These are phyloP conservation scores for Drosophila serrata DNA, from an alignment of 1,140 invertebrate species.

Conservation along the genomic window DNA sequence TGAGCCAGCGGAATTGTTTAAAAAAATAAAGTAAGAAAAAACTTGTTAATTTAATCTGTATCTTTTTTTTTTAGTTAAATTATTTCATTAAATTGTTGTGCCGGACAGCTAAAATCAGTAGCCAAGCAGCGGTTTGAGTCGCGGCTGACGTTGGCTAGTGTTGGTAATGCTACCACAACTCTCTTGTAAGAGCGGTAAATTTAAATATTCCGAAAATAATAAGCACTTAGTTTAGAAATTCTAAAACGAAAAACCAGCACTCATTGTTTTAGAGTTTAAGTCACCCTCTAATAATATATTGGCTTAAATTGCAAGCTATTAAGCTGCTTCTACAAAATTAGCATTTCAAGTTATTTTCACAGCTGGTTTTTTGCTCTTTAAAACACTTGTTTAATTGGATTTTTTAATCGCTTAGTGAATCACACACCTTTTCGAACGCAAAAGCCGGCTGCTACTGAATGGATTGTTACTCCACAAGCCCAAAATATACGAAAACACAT, in stretches of 20 bases:
- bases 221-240: not conserved
- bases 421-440: constrained; percentile 59
- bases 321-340: constrained; percentile 9
- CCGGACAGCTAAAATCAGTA: too few relatives aligned
- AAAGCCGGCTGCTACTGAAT: constrained; percentile 58
- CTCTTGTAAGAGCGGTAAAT: not conserved
- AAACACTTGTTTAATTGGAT: constrained; percentile 18
- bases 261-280: not conserved
- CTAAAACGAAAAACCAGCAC: not conserved
- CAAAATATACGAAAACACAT: constrained; percentile 28
- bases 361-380: constrained; percentile 13
- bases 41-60: too few relatives aligned
- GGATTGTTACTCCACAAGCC: constrained; percentile 7
- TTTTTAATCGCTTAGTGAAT: constrained; percentile 12
- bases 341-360: constrained; percentile 23
- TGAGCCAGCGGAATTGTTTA: too few relatives aligned
- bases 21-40: too few relatives aligned
- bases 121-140: too few relatives aligned
- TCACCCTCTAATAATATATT: not conserved
- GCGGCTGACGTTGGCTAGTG: not conserved
- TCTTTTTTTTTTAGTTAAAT: too few relatives aligned
- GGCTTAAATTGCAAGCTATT: not conserved
- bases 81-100: too few relatives aligned
- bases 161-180: not conserved
- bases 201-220: not conserved